Evolutionary conservation across 2,113 vertebrate species (phyloP), one percentile per base, ranked within the genome.

Genomic region (Mormyrus lacerda): DNA sequence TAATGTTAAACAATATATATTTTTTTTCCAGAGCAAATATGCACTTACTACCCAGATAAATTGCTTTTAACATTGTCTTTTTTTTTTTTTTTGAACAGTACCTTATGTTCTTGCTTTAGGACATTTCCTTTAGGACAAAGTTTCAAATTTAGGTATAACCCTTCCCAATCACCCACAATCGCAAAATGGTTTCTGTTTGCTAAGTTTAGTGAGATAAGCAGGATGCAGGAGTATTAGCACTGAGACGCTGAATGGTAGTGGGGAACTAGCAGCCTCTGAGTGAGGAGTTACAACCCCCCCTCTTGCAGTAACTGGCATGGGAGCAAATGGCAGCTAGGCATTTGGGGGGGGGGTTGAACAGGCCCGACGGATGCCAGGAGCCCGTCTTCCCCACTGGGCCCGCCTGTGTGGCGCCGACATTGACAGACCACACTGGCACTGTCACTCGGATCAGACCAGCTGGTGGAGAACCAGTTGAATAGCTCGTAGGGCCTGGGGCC

Each of bases 391-490:
- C 85, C 44, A 11, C 48, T 86, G 85, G 27, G 85, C 6, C 17
- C 17, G 44, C 42, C 44, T 13, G 39, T 47, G 82, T 86, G 85
- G 85, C 24, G 24, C 48, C n/a, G 85, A 50, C 11, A 53, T 8
- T n/a, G 85, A 86, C 85, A 86, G 47, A 53, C 85, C 48, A 53
- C 47, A 19, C 85, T 86, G 85, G 47, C 85, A 84, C 82, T 47
- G 48, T 31, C 47, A 17, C 42, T 47, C 27, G 44, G 13, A 2
- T 53, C 48, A 4, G n/a, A 86, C 85, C 51, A 87, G 87, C 87
- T 61, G 51, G 53, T 61, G 53, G 55, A 65, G 55, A 8, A 65
- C 87, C 35, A 58, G 53, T 44, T 45, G 55, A 65, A 44, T 61
- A n/a, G 47, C 39, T 61, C 2, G 1, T 6, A 27, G 6, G 53